Conservation (phyloP, 37 sponge, comb jelly and placozoan species). For the Hormiphora californensis region DNA sequence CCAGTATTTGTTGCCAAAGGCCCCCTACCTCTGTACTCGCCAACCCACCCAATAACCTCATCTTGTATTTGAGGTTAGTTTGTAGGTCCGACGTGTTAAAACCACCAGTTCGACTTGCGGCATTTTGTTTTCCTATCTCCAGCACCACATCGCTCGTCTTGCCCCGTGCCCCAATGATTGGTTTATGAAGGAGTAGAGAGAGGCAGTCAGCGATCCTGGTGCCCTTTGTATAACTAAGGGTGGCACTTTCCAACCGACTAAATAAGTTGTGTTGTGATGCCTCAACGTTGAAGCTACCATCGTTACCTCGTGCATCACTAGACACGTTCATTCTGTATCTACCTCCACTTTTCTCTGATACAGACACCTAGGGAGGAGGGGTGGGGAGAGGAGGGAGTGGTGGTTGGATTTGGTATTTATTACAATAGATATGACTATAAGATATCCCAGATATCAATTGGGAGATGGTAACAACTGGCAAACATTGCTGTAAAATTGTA, state of each 20-base stretch:
- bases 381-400: too few relatives aligned
- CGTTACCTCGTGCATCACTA: neutral
- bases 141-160: neutral
- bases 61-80: neutral
- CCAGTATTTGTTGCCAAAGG: conserved; percentile 22
- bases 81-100: neutral
- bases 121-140: neutral
- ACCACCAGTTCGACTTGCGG: neutral
- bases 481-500: too few relatives aligned
- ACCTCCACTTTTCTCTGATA: neutral
- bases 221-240: neutral
- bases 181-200: neutral
- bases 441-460: too few relatives aligned
- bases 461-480: too few relatives aligned
- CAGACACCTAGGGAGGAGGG: too few relatives aligned
- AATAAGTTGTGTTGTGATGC: neutral
- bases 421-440: too few relatives aligned
- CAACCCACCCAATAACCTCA: neutral
- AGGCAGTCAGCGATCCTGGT: conserved; percentile 16
- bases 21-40: neutral
- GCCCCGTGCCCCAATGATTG: neutral
- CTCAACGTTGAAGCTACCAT: neutral
- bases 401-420: too few relatives aligned
- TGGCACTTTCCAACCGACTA: neutral
- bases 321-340: conserved; percentile 11